Evolutionary conservation across 2,888 invertebrate genomes (phyloP).

Genomic region (Dryomyza anilis): DNA sequence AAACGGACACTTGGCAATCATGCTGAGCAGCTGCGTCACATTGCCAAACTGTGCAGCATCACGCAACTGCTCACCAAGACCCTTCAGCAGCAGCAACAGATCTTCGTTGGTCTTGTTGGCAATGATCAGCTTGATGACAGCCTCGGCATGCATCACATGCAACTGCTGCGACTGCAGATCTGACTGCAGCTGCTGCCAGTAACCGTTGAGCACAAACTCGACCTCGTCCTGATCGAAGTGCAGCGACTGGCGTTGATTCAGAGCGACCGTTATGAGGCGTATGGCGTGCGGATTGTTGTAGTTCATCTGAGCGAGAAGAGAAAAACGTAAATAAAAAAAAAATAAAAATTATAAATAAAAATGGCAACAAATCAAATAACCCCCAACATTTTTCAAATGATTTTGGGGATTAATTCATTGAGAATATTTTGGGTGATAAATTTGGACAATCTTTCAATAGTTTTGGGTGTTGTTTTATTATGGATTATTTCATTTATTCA

Average conservation of each 20-base stretch:
- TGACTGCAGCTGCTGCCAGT: constrained; percentile 53
- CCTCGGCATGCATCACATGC: constrained; percentile 42
- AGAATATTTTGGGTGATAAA: too few relatives aligned
- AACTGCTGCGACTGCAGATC: constrained; percentile 40
- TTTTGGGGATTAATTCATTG: too few relatives aligned
- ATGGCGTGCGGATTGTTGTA: constrained; percentile 52
- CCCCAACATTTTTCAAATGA: too few relatives aligned
- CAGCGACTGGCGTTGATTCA: constrained; percentile 47
- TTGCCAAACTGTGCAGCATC: constrained; percentile 42
- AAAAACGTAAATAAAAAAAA: background rate
- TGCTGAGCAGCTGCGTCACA: constrained; percentile 43
- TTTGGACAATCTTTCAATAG: too few relatives aligned
- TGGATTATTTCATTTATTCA: too few relatives aligned
- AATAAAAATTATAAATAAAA: too few relatives aligned
- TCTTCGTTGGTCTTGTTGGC: constrained; percentile 56
- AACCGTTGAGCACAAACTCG: constrained; percentile 53
- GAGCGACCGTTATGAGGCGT: constrained; percentile 48
- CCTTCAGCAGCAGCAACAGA: constrained; percentile 48
- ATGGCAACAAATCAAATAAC: too few relatives aligned
- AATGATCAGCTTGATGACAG: constrained; percentile 51
- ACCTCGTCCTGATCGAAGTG: constrained; percentile 57
- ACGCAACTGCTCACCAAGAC: constrained; percentile 38
- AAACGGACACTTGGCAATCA: constrained; percentile 53
- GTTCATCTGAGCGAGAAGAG: constrained; percentile 44
- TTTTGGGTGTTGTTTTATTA: too few relatives aligned